Base-by-base conservation (phyloP, 2,888 invertebrate species). In the Ormyrus nitidulus region DNA sequence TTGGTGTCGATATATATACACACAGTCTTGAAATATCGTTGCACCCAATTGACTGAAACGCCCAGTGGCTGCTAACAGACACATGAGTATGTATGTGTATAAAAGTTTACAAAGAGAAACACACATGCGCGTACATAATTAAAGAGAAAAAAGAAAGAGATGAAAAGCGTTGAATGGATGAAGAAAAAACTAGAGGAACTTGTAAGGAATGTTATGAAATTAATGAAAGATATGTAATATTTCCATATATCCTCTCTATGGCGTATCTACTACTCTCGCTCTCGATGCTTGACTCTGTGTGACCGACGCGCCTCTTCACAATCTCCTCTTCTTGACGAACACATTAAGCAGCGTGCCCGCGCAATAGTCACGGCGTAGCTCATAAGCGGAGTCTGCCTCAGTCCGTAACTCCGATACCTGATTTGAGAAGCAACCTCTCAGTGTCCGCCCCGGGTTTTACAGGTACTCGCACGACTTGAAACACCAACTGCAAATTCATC, bases 351-450 rank as follows among this genome's bases (percentile, higher is more conserved):
- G 92, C 92, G 91, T 93, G 92, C 91, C 93, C 93, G 91, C 93
- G 95, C 92, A 96, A 96, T 94, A 94, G 93, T 93, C 95, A 95
- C 92, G 96, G 96, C 92, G 96, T 96, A 92, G 94, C 94, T 90
- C 96, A 95, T 93, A 94, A 94, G 92, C 94, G 95, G 89, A 94
- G 96, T 92, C 94, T 97, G 92, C 95, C 96, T 92, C 94, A 95
- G 93, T 94, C 95, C 91, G 95, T 96, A 91, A 93, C 93, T 91
- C 94, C 96, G 91, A 97, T 97, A 91, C 97, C 97, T 91, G 95
- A 96, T 93, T 94, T 97, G 92, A 94, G 97, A 91, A 93, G 93
- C 91, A 94, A 93, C 89, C 91, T 93, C 89, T 90, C 90, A 87
- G 87, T 89, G 85, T 90, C 90, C 88, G 90, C 90, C 86, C 90